Base-by-base conservation (phyloP, 2,888 invertebrate genomes). In the Acleris literana region DNA sequence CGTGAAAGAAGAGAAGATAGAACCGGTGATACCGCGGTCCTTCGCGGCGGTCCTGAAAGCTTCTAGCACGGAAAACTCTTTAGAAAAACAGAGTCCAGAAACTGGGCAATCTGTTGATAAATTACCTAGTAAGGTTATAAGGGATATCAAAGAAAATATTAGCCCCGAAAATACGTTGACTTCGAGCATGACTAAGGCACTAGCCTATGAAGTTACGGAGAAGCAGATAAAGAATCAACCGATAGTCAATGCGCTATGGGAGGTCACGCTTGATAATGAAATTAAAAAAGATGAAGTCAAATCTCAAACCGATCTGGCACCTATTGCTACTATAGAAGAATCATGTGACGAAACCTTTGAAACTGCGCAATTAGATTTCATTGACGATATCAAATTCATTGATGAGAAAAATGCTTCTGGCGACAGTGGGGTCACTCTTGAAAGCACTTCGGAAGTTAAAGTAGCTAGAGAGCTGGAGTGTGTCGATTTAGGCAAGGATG, bases 91-190 rank as follows among this genome's bases (percentile, higher is more conserved):
- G 62, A 92, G 90, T 68, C 87, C 90, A 0, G 92, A 92, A 13
- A 77, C 80, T 0, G 90, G 90, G 1, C 88, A 87, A 2, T 71
- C 90, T 0, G 84, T 92, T 1, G 92, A 93, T 52, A 93, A 93
- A 73, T 83, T 94, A 63, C 93, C 94, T 0, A 90, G 86, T 58
- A 93, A 94, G 77, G 84, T 94, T 5, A 94, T 94, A 58, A 80
- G 93, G 72, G 93, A 93, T 5, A 94, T 94, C 16, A 94, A 94
- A 80, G 94, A 94, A 74, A 94, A 94, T 73, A 94, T 94, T 1
- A 94, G 94, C 64, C 94, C 94, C 0, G 94, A 94, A 72, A 94
- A 94, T 63, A 94, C 94, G 1, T 68, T 93, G 9, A 93, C 90
- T 0, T 86, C 90, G 0, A 90, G 87, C 58, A 88, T 88, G 83